Evolutionary conservation across 2,888 invertebrate species (phyloP).

Genomic region (Eutolmus rufibarbis): DNA sequence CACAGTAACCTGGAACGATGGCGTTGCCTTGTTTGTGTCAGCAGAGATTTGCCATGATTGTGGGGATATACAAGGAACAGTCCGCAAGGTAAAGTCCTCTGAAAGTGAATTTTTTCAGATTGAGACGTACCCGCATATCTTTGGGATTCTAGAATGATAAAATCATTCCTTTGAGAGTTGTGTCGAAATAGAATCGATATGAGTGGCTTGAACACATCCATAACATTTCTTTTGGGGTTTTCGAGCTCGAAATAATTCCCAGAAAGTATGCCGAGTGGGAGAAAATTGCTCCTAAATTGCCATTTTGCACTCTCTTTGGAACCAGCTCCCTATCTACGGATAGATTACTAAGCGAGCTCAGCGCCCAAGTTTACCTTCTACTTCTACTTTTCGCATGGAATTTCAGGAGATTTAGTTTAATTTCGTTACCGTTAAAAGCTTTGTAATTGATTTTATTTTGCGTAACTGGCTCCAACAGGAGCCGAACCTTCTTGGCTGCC

Average conservation of each 20-base stretch:
- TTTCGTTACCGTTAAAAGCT: not conserved
- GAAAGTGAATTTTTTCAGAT: slow-evolving; percentile 35
- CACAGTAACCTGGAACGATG: not conserved
- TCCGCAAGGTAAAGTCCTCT: slow-evolving; percentile 29
- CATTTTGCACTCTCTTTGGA: slow-evolving; percentile 39
- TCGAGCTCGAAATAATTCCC: slow-evolving; percentile 8
- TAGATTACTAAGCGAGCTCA: slow-evolving; percentile 2
- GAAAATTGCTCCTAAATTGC: slow-evolving; percentile 34
- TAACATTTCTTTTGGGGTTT: slow-evolving; percentile 34
- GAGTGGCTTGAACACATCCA: slow-evolving; percentile 29
- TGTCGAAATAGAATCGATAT: slow-evolving; percentile 34
- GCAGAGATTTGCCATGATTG: slow-evolving; percentile 30
- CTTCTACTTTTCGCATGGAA: not conserved
- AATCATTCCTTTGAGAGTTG: slow-evolving; percentile 24
- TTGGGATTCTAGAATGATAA: not conserved
- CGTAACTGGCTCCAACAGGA: not conserved
- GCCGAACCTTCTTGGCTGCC: not conserved
- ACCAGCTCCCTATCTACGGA: slow-evolving; percentile 27
- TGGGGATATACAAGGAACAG: not conserved
- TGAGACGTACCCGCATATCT: slow-evolving; percentile 2
- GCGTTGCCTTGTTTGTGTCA: slow-evolving; percentile 34
- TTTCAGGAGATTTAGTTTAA: not conserved
- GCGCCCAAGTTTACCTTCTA: not conserved
- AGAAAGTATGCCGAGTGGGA: not conserved
- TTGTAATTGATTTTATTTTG: not conserved